These are phyloP conservation scores for Sterrhoptilus dennistouni DNA, from an alignment of 2,113 vertebrate genomes.

Conservation along the genomic window DNA sequence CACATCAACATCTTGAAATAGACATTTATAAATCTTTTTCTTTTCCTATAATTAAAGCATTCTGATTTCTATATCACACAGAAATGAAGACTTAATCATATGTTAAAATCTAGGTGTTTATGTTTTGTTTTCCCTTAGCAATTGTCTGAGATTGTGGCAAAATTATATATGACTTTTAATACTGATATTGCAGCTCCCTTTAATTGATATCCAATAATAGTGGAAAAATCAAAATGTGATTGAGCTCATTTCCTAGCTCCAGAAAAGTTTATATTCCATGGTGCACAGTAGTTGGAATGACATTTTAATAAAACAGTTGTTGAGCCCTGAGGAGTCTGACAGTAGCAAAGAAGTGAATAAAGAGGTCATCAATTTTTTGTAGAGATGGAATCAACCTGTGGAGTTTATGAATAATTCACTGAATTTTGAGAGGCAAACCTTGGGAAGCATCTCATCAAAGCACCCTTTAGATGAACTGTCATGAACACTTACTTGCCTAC, in stretches of 20 bases:
- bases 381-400: slow-evolving; percentile 24
- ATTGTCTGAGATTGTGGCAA: neutral
- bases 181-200: neutral
- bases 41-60: neutral
- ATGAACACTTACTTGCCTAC: slow-evolving; percentile 18
- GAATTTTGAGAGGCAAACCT: slow-evolving; percentile 40
- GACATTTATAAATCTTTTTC: neutral
- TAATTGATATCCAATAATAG: neutral
- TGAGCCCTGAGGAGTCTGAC: slow-evolving; percentile 33
- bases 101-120: neutral
- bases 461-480: slow-evolving; percentile 8
- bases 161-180: neutral
- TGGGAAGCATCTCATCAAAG: slow-evolving; percentile 41
- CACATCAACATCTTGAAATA: neutral
- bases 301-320: slow-evolving; percentile 41
- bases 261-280: neutral
- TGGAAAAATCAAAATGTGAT: neutral
- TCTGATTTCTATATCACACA: neutral
- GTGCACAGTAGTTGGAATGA: neutral
- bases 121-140: neutral
- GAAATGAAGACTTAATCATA: neutral
- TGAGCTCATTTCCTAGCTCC: neutral
- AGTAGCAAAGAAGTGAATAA: slow-evolving; percentile 37
- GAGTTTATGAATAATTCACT: slow-evolving; percentile 62
- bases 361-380: slow-evolving; percentile 33